Percentiles rank a stretch among this genome's conserved stretches.
phyloP scores from a whole-genome alignment of 2,888 invertebrate genomes.

The Chironomus tentans region DNA sequence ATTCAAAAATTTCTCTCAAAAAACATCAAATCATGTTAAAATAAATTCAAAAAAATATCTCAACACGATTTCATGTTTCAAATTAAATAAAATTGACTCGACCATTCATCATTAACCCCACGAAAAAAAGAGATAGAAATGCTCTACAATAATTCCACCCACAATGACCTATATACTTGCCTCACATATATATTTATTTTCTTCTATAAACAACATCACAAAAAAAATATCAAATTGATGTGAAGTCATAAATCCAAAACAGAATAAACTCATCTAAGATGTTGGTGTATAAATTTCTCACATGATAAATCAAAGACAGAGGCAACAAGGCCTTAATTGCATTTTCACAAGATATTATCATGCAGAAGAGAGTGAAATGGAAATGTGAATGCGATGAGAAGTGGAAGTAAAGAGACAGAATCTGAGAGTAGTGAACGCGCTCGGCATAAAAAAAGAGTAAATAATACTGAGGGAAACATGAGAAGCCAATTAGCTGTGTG shows the following conservation, averaged over 20 bases:
- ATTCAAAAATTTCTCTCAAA: too few species aligned
- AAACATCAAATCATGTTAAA: too few species aligned
- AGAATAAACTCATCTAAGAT: not conserved
- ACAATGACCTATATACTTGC: too few species aligned
- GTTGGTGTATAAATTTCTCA: not conserved
- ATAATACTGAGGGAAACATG: not conserved
- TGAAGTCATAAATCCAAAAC: conserved; percentile 2
- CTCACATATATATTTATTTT: not conserved
- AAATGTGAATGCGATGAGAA: not conserved
- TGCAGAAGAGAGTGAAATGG: not conserved
- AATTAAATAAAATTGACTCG: too few species aligned
- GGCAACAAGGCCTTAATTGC: not conserved
- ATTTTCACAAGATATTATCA: not conserved
- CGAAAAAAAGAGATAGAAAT: too few species aligned
- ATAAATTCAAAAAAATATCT: too few species aligned
- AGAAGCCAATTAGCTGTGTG: not conserved
- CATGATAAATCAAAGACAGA: conserved; percentile 14
- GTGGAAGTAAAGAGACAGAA: not conserved
- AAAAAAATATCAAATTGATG: not conserved
- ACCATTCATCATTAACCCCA: too few species aligned
- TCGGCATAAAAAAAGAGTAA: not conserved
- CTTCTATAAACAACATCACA: not conserved
- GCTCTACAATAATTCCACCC: too few species aligned
- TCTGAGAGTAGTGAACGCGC: too few species aligned
- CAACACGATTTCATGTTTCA: too few species aligned